A percentile compares a stretch with the other conserved stretches of the same genome.
Evolutionary conservation across 2,113 vertebrate species (phyloP).

Genomic region (Gymnarchus niloticus): DNA sequence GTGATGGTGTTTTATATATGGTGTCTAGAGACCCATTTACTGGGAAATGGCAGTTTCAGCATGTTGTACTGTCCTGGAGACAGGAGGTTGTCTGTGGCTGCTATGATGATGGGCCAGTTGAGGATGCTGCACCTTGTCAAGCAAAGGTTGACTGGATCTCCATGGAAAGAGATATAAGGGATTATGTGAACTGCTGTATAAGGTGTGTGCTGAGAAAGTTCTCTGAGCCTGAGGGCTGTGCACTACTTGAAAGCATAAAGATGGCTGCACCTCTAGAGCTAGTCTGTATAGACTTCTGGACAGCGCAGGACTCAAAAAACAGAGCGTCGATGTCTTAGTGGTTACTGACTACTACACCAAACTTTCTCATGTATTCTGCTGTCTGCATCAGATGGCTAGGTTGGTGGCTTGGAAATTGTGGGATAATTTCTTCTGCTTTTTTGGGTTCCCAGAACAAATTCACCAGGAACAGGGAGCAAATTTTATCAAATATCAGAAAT

Average conservation of each 20-base stretch:
- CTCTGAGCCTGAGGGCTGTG: constrained; percentile 22
- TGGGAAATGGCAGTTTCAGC: not conserved
- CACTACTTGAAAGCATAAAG: constrained; percentile 22
- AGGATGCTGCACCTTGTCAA: constrained; percentile 18
- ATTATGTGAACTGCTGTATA: constrained; percentile 18
- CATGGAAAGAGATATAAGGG: constrained; percentile 24
- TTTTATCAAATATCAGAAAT: not conserved
- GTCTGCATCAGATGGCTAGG: constrained; percentile 11
- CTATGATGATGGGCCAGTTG: constrained; percentile 23
- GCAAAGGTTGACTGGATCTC: constrained; percentile 25
- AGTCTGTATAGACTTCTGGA: constrained; percentile 7
- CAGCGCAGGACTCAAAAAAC: not conserved
- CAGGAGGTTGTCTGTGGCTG: not conserved
- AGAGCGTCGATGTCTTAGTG: constrained; percentile 14
- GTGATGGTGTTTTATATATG: not conserved
- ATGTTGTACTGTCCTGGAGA: not conserved
- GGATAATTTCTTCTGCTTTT: constrained; percentile 18
- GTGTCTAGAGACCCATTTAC: not conserved
- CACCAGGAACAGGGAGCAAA: not conserved
- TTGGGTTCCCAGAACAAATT: constrained; percentile 9
- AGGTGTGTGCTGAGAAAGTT: constrained; percentile 26
- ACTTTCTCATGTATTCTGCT: not conserved
- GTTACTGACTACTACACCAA: constrained; percentile 13
- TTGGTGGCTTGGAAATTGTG: not conserved
- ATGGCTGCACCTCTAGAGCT: constrained; percentile 18